phyloP scores from a whole-genome alignment of 2,113 vertebrate genomes.

The Mustela nigripes region DNA sequence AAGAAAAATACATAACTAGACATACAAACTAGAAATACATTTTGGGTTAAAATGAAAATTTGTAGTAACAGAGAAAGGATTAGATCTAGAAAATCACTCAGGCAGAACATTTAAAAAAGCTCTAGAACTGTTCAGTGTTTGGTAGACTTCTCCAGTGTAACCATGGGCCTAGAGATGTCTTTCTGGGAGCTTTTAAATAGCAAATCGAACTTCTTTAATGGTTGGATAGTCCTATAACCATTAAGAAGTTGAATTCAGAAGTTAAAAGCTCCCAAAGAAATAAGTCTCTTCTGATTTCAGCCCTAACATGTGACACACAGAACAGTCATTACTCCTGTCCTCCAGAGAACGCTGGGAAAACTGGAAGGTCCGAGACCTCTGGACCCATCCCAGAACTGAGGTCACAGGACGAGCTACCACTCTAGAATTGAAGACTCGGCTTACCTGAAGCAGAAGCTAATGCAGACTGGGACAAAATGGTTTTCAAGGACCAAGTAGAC shows the following conservation, averaged over 20 bases:
- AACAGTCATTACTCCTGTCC: neutral
- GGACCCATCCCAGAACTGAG: neutral
- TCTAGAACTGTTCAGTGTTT: neutral
- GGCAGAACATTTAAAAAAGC: neutral
- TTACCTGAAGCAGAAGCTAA: neutral
- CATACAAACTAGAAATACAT: neutral
- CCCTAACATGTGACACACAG: neutral
- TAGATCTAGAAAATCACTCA: neutral
- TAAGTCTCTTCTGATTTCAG: neutral
- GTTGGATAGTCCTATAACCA: neutral
- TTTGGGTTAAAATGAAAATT: neutral
- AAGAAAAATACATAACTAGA: neutral
- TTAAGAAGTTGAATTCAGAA: conserved; percentile 29
- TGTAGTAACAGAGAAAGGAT: neutral
- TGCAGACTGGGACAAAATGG: neutral
- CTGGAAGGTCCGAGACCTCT: neutral
- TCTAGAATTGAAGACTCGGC: neutral
- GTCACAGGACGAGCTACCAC: neutral
- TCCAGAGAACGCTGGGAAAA: neutral
- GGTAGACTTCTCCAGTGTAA: neutral
- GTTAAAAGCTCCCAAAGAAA: conserved; percentile 20
- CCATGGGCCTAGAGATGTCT: neutral
- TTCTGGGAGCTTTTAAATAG: neutral
- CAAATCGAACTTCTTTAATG: conserved; percentile 40
- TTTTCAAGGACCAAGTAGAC: neutral